Evolutionary conservation across 1,140 invertebrate genomes (phyloP), one percentile per base, ranked within the genome.

Genomic region (Lepidurus couesii): DNA sequence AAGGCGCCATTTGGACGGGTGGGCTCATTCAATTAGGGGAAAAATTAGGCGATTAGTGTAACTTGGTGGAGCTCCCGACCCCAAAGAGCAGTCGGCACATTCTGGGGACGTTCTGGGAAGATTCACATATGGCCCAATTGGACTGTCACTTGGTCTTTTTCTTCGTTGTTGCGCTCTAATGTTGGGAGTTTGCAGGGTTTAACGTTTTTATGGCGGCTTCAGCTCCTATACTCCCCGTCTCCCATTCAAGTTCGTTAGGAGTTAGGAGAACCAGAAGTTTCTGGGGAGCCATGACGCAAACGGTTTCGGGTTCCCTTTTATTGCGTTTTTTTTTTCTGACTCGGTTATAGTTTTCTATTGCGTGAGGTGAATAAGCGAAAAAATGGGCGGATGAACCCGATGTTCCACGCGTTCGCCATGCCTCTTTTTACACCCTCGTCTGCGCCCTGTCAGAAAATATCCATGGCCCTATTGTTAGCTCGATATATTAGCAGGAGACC

Each of bases 41-140:
- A 65, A n/a, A 65, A 65, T 65, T 21, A 65, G 53, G 53, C 53
- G 53, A 65, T 65, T 65, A 65, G 53, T 65, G 53, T 21, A 65
- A 65, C 53, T 65, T 65, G 53, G 53, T 34, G 53, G 16, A 65
- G 21, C 53, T 65, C 53, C 53, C 13, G 16, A 65, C 16, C 53
- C 53, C 8, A 13, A 65, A 65, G 53, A n/a, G 16, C 21, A n/a
- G 53, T 13, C 21, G 53, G 53, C 53, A 65, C 16, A n/a, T 65
- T 21, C 53, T 65, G 16, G 53, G 53, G 53, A 65, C 16, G 53
- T n/a, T 65, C 21, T 65, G 53, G 53, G 53, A 65, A 65, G 53
- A 65, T 65, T 65, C 53, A 65, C 53, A 65, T 65, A 21, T 65
- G 53, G 53, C 53, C 53, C 53, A 65, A 16, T 65, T 65, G 53